phyloP scores from a whole-genome alignment of 2,113 vertebrate species.

The Triplophysa tibetana region DNA sequence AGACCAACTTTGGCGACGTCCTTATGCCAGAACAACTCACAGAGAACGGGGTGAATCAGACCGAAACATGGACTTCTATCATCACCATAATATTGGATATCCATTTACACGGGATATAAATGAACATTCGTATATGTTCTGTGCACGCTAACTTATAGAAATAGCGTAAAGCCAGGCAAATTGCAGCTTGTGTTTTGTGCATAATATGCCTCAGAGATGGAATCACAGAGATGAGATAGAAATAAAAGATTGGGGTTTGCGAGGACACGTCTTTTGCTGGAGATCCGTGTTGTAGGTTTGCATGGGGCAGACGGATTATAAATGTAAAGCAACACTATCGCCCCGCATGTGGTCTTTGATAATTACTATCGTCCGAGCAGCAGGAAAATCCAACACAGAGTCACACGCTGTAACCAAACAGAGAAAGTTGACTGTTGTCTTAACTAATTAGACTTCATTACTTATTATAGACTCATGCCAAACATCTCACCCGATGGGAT shows the following conservation, averaged over 20 bases:
- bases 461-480: slow-evolving; percentile 27
- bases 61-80: background rate
- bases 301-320: slow-evolving; percentile 40
- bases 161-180: background rate
- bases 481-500: slow-evolving; percentile 10
- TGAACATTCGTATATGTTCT: no score
- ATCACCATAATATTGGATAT: no score
- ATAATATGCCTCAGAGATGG: background rate
- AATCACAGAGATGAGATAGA: background rate
- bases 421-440: slow-evolving; percentile 43
- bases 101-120: no score
- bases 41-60: slow-evolving; percentile 14
- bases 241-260: no score
- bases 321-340: slow-evolving; percentile 31
- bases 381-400: slow-evolving; percentile 38
- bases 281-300: slow-evolving; percentile 18
- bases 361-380: slow-evolving; percentile 50
- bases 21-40: slow-evolving; percentile 25
- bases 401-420: slow-evolving; percentile 55
- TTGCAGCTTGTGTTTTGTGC: background rate
- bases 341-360: slow-evolving; percentile 31
- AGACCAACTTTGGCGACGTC: slow-evolving; percentile 34
- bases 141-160: background rate
- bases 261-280: background rate
- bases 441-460: slow-evolving; percentile 54